These are phyloP conservation scores for Nothocercus nigrocapillus DNA, from an alignment of 2,113 vertebrate species.

Conservation along the genomic window DNA sequence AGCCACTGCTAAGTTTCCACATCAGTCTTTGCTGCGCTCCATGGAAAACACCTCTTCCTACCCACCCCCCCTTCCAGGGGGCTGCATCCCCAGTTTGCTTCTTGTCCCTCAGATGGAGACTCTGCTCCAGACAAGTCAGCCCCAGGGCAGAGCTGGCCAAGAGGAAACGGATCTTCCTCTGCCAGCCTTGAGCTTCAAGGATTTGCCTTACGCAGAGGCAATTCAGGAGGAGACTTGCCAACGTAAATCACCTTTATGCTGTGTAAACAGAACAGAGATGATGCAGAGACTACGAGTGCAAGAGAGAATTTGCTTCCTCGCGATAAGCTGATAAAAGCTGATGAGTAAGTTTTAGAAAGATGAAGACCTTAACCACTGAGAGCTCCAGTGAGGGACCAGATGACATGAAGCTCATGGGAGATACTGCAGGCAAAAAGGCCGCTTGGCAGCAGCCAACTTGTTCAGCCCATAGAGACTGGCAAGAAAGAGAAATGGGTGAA, in stretches of 20 bases:
- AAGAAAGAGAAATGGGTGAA: background rate
- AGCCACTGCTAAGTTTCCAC: background rate
- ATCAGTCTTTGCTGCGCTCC: rapidly evolving
- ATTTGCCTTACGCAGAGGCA: background rate
- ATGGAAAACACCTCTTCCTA: background rate
- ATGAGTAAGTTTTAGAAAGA: background rate
- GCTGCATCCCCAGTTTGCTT: background rate
- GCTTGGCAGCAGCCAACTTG: background rate
- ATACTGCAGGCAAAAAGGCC: rapidly evolving
- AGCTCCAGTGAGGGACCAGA: background rate
- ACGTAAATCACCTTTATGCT: background rate
- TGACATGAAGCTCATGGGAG: background rate
- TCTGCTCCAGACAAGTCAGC: background rate
- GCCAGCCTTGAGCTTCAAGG: background rate
- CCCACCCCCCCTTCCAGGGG: background rate
- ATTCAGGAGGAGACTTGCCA: background rate
- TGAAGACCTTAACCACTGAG: background rate
- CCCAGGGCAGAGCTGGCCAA: background rate
- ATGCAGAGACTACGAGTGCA: background rate
- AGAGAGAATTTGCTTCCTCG: background rate
- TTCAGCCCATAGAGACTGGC: background rate
- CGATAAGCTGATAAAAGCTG: background rate
- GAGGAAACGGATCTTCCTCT: background rate
- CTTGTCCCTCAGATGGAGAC: background rate
- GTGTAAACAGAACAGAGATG: background rate